Evolutionary conservation across 1,140 invertebrate species (phyloP), one percentile per base, ranked within the genome.

Genomic region (Adelges cooleyi): DNA sequence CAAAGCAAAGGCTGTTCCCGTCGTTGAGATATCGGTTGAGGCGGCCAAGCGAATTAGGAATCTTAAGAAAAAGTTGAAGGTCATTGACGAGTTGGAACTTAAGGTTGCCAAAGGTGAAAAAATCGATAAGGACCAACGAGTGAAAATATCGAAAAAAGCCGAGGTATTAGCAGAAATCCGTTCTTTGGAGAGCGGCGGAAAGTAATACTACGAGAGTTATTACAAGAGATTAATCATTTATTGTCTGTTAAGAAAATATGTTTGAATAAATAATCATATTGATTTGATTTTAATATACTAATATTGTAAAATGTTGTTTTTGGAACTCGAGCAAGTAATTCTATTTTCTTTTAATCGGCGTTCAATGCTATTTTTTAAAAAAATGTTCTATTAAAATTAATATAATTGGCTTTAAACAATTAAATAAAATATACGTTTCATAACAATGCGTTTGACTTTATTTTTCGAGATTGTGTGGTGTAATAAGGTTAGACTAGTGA

Each of bases 21-120:
- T 62, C 15, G 17, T 62, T 20, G 54, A 62, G 23, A 62, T 62
- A 44, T 62, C 54, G 15, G 42, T 62, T 15, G 54, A 62, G 46
- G 54, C 54, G 0, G 54, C 54, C 15, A 62, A 62, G 46, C 17
- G 54, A 46, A 62, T 62, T 18, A 62, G 54, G 11, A 62, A 62
- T 40, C 40, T 62, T 2, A 62, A 62, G 2, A 62, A 62, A 25
- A 62, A 62, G 25, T 62, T 62, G 54, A 62, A 62, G 11, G 46
- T 40, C 3, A 62, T 62, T 29, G 54, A 62, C 15, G 54, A 62
- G 17, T 17, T 62, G 2, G 54, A 62, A 62, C 23, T 62, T 13
- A 62, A 62, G 23, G 42, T 62, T 62, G 40, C 54, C 17, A 38
- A 62, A 62, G 54, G 54, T 44, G 38, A 18, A 3, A 62, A 62